Conservation (phyloP, 2,888 invertebrate genomes). For the Dicycla oo region DNA sequence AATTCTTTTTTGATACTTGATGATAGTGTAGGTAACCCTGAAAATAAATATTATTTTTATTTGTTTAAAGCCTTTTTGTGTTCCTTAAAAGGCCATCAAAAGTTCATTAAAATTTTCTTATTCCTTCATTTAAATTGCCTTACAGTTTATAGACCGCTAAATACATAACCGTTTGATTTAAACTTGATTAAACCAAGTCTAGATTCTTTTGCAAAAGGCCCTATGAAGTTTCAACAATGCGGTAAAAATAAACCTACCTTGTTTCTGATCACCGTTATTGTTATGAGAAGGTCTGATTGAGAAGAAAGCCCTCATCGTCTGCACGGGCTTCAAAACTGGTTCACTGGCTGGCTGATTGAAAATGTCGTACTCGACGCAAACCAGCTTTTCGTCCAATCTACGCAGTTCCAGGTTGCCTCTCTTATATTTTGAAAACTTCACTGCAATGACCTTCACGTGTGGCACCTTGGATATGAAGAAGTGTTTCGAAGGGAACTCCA, state of each 20-base stretch:
- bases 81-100: not conserved
- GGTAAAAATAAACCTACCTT: conserved; percentile 20
- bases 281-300: conserved; percentile 72
- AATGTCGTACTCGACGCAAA: conserved; percentile 85
- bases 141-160: not conserved
- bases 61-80: not conserved
- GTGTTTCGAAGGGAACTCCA: conserved; percentile 49
- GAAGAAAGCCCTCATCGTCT: conserved; percentile 82
- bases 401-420: conserved; percentile 80
- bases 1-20: conserved; percentile 74
- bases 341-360: conserved; percentile 61
- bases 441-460: conserved; percentile 80
- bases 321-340: conserved; percentile 65
- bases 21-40: conserved; percentile 68
- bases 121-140: not conserved
- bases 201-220: not conserved
- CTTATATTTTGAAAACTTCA: conserved; percentile 80
- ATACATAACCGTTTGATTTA: not conserved
- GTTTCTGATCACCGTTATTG: conserved; percentile 29
- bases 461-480: conserved; percentile 79
- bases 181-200: not conserved
- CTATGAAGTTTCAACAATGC: not conserved
- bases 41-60: conserved; percentile 7
- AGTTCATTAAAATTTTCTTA: not conserved
- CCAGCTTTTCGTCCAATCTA: conserved; percentile 81